Base-by-base conservation (phyloP, 2,888 invertebrate genomes). In the Baronia brevicornis region DNA sequence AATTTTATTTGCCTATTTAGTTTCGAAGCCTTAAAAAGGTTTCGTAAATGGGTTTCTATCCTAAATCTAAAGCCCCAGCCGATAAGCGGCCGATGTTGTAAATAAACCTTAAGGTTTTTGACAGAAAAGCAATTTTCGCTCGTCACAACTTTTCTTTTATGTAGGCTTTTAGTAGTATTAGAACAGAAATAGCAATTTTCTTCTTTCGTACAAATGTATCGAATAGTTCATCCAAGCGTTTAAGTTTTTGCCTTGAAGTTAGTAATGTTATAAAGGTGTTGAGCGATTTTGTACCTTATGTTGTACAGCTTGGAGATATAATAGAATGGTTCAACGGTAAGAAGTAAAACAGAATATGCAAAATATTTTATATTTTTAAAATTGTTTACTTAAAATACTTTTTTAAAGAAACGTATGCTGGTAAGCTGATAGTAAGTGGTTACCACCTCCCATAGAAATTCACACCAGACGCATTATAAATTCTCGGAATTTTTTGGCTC, bases 1-100 rank as follows among this genome's bases (percentile, higher is more conserved):
- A 27, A 36, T 37, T 39, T 37, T 35, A 39, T 42, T 42, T 37
- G 39, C 37, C 42, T 39, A 42, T 42, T 39, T 36, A 39, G 42
- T 33, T 35, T 37, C 42, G 28, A 38, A 43, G 39, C 35, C 37
- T 39, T 39, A 35, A 37, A 39, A 43, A 43, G 39, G 42, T 39
- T 38, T 33, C 32, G 34, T 34, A 42, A 39, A 36, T 42, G 35
- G 35, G 35, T 18, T 39, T 22, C 34, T 24, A 42, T 29, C 24
- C 34, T 34, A 32, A 28, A 34, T 31, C 33, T 36, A 22, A 37
- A 34, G 25, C 30, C 11, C 18, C 7, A 12, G 5, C 5, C 10
- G 31, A 31, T 33, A 22, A 26, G 9, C 7, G 5, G 17, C 8
- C 2, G 14, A 17, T 12, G 15, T 24, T n/a, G n/a, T 32, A 33